Base-by-base conservation (phyloP, 2,888 invertebrate genomes). In the Monoplex corrugatus region DNA sequence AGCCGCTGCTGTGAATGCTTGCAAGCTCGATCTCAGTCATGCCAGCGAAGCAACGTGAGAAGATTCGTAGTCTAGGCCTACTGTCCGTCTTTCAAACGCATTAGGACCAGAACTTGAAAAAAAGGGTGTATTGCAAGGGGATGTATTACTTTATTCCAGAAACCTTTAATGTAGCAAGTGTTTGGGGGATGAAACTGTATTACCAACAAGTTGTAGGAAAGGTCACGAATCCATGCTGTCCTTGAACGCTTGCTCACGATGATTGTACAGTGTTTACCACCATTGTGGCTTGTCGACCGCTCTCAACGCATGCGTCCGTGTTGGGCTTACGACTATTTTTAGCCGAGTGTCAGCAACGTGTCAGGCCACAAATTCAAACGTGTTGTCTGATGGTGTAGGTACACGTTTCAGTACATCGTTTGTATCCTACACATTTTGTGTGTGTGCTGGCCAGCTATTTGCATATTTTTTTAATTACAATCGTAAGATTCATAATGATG, bases 21-120 rank as follows among this genome's bases (percentile, higher is more conserved):
- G 84, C 84, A 84, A 35, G n/a, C n/a, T n/a, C 23, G 57, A 19
- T 35, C 32, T 84, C 32, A 3, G 45, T 80, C 78, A 43, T 80
- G 84, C 84, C 6, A 44, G 84, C 84, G 84, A 84, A 84, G 45
- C 50, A 50, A 57, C 84, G 84, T 50, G 45, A 84, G 84, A 84
- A 45, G 38, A 80, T 28, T 80, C 8, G 78, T 13, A 38, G 75
- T 1, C 75, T 80, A 80, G 19, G 75, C 1, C 75, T 80, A 80
- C 78, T 28, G 78, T 43, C 40, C 5, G 78, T 80, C 78, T 80
- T 80, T 28, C 8, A 10, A 80, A 72, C 35, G 35, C 38, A 13
- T 28, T 80, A 32, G 8, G 43, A 40, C n/a, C n/a, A n/a, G n/a
- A n/a, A n/a, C n/a, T n/a, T n/a, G 43, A 43, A 43, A 28, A 40